Base-by-base conservation (phyloP, 2,797 vertebrate species). In the Ispidina picta region DNA sequence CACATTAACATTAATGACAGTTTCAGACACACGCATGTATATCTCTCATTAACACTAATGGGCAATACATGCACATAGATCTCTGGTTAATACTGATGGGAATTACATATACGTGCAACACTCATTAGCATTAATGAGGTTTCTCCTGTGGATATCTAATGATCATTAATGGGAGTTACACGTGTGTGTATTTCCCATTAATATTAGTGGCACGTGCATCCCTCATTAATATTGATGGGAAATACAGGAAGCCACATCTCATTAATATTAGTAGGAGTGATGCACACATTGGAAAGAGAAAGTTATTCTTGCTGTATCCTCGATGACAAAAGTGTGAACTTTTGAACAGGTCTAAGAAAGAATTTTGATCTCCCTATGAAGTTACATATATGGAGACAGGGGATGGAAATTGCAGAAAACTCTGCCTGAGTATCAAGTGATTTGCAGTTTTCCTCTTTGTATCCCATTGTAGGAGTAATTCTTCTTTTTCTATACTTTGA, bases 81-180 rank as follows among this genome's bases (percentile, higher is more conserved):
- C 52, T 70, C 12, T 22, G 49, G 28, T 49, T 77, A 88, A 83
- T 64, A 58, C 70, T 78, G 82, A 14, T 72, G 65, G 91, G 72
- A 93, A 56, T 72, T 65, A n/a, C 55, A 8, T 69, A 11, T 37
- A 73, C 4, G 2, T 86, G 81, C 75, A 91, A 48, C 5, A 0
- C 62, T 95, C 89, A 80, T 95, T 94, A 94, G 51, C 88, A 85
- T 90, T 94, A 91, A 93, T 77, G 83, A 94, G 81, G 12, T n/a
- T 56, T 92, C 91, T 92, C 81, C 80, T 84, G 86, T 90, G 89
- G 78, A 26, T 92, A 26, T 65, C 78, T 89, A 84, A 90, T 82
- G 90, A 94, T 66, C 79, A 62, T 89, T 94, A 96, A 88, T 86
- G 48, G 68, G 71, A 95, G 33, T 70, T 83, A 81, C 80, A 88